phyloP scores from a whole-genome alignment of 2,113 vertebrate genomes.

The Elachura formosa region DNA sequence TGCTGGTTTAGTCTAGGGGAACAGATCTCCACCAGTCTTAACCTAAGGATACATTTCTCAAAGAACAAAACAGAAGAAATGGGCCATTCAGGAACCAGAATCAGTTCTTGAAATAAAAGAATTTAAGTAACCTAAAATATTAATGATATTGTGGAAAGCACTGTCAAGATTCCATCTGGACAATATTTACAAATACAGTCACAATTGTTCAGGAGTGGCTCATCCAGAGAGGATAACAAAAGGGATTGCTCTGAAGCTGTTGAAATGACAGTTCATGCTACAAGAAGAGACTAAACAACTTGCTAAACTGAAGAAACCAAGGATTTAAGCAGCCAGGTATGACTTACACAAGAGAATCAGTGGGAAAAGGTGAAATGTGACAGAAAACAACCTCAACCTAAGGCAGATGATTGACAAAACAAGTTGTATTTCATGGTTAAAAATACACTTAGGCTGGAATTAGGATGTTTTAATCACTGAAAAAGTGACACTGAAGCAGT shows the following conservation, averaged over 20 bases:
- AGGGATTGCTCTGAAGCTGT: background rate
- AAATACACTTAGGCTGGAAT: background rate
- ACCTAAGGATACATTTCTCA: background rate
- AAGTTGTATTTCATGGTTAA: background rate
- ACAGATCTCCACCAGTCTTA: background rate
- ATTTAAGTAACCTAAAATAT: constrained; percentile 30
- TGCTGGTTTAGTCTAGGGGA: background rate
- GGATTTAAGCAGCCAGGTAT: background rate
- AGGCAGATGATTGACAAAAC: background rate
- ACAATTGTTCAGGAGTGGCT: background rate
- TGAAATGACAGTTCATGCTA: background rate
- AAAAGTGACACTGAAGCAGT: background rate
- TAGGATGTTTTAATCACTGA: background rate
- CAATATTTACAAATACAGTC: background rate
- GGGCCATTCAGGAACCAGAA: background rate
- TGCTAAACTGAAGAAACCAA: background rate
- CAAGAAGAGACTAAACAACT: background rate
- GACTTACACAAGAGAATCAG: background rate
- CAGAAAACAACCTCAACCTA: background rate
- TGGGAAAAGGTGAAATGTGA: background rate
- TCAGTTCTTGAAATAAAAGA: background rate
- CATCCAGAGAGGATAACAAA: background rate
- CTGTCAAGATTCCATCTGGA: background rate
- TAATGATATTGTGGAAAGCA: background rate
- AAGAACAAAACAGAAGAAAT: background rate